phyloP scores from a whole-genome alignment of 2,797 vertebrate species.

The Gallinago nigripennis region DNA sequence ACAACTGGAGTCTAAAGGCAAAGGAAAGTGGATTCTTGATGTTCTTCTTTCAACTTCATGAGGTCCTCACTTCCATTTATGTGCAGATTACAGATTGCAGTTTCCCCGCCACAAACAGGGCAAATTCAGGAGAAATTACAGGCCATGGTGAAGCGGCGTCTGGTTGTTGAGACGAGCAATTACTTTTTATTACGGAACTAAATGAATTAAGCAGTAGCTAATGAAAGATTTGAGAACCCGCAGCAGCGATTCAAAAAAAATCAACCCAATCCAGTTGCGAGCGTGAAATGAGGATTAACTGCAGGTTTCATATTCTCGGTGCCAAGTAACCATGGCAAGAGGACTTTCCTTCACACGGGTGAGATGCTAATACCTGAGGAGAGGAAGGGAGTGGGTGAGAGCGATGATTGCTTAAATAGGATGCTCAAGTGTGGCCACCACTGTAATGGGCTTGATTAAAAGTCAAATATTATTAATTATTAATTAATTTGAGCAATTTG shows the following conservation, averaged over 20 bases:
- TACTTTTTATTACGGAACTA: background rate
- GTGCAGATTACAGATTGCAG: background rate
- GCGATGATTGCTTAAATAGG: background rate
- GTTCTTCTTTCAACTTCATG: background rate
- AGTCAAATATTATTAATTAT: background rate
- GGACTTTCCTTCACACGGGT: accelerated
- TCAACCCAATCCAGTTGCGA: accelerated
- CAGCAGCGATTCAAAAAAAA: background rate
- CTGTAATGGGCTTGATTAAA: background rate
- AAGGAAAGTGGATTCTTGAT: accelerated
- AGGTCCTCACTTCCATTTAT: background rate
- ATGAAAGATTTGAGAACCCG: background rate
- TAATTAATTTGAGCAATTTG: background rate
- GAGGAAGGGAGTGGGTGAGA: background rate
- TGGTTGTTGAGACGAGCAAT: background rate
- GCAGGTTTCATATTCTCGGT: background rate
- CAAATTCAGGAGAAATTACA: background rate
- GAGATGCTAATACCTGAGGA: background rate
- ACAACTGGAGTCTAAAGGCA: accelerated
- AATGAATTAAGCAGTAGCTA: background rate
- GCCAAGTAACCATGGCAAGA: background rate
- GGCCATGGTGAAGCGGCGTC: background rate
- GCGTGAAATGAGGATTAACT: background rate
- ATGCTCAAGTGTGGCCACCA: background rate
- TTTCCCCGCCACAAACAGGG: background rate